Evolutionary conservation across 1,140 invertebrate species (phyloP), one percentile per base, ranked within the genome.

Genomic region (Drosophila sp.): DNA sequence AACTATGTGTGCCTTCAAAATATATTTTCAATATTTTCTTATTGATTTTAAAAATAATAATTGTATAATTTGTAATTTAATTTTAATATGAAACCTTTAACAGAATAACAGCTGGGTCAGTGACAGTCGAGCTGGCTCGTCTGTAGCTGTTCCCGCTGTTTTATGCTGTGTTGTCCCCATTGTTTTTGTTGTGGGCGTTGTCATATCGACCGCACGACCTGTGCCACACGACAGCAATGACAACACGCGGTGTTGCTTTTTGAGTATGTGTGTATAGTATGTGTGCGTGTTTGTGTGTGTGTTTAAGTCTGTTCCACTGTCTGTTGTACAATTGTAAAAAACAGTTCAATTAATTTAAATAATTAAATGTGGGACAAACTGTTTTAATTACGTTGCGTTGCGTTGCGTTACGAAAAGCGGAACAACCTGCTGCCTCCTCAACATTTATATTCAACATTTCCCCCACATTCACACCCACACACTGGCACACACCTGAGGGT

Each of bases 301-400:
- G 36, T 40, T 7, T 9, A 13, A 8, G 11, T 51, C 4, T 46
- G 27, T 29, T 18, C 11, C 34, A 21, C 14, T 51, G 48, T 45
- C 38, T 54, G 32, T 38, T 34, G 57, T 43, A 51, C 71, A 78
- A 73, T 86, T 89, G 79, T 83, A 83, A 87, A 87, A 89, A 83
- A 83, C 84, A 87, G 72, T 87, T 87, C 79, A 89, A 87, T 89
- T 89, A 82, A 76, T 89, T 89, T 89, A 87, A 87, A 87, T 89
- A 89, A 83, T 87, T 79, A 83, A 89, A 87, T 79, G 79, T 73
- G 79, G 57, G 66, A 59, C 82, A 79, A 89, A 89, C 76, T 78
- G 82, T 89, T 79, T 82, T 86, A 86, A 86, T 87, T 87, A 87
- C 78, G 77, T 73, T 72, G 77, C 76, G 38, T 61, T 36, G 58